Base-by-base conservation (phyloP, 2,113 vertebrate genomes). In the Leucopsar rothschildi region DNA sequence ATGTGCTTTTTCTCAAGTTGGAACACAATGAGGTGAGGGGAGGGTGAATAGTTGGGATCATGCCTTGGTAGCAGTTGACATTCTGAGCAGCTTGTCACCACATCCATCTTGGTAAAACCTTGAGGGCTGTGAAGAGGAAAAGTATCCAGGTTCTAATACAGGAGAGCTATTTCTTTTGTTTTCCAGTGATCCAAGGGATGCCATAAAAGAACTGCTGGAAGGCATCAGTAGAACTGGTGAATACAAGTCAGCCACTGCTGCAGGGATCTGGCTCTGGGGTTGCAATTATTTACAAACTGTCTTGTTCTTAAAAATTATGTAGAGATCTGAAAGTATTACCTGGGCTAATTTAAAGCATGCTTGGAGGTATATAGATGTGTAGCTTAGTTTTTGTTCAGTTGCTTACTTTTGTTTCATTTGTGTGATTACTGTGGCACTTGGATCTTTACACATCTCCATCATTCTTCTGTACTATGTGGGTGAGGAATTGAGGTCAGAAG, bases 381-480 rank as follows among this genome's bases (percentile, higher is more conserved):
- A 35, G 47, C 28, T 75, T 31, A 7, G 12, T 4, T 65, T 87
- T 60, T 56, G 23, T 53, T 68, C 24, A 24, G 0, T 76, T 73
- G 39, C 42, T 50, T 80, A 27, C 5, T 37, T 59, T 52, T 27
- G 14, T 40, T 83, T 19, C 12, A 17, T 70, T 63, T 42, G 37
- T 4, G 6, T 2, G 0, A 14, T 75, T 40, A 9, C 16, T 70
- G 6, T 69, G 10, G 5, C 0, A 0, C 42, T 84, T 21, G 11
- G 18, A 33, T 69, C 52, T 70, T 86, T 60, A 60, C 69, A 35
- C 55, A 25, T 65, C 39, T 73, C 22, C 6, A 0, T 64, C 4
- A 0, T 53, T 50, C 0, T 0, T 39, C 35, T 1, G 0, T 40
- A 14, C 7, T 11, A 5, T 16, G 3, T 31, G 25, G n/a, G 15